phyloP scores from a whole-genome alignment of 2,113 vertebrate genomes.

The Otocyon megalotis region DNA sequence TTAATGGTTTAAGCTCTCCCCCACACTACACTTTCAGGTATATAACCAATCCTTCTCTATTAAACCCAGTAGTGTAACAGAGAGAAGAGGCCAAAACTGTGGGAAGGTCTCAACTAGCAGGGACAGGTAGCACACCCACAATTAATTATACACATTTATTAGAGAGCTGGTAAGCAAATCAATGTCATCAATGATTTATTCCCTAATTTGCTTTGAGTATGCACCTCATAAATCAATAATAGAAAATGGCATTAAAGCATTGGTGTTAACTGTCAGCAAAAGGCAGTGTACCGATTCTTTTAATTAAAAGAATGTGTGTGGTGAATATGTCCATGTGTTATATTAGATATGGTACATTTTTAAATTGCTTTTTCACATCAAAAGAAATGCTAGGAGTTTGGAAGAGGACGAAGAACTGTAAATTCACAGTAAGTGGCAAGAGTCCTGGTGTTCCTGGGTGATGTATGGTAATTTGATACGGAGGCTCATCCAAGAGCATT shows the following conservation, averaged over 20 bases:
- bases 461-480: conserved; percentile 60
- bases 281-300: conserved; percentile 42
- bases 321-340: conserved; percentile 66
- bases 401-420: conserved; percentile 52
- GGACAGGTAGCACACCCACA: conserved; percentile 64
- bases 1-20: neutral
- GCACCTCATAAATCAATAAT: conserved; percentile 80
- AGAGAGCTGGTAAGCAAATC: conserved; percentile 79
- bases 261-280: conserved; percentile 76
- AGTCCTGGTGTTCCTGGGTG: neutral
- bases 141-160: conserved; percentile 70
- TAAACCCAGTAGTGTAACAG: neutral
- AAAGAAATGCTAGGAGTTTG: conserved; percentile 63
- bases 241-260: conserved; percentile 61
- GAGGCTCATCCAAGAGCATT: conserved; percentile 52
- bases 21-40: neutral
- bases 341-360: conserved; percentile 57
- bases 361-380: conserved; percentile 73
- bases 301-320: conserved; percentile 76
- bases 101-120: neutral
- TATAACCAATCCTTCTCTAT: neutral
- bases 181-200: conserved; percentile 81
- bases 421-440: conserved; percentile 50
- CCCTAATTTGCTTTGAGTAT: conserved; percentile 76
- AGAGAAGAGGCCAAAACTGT: neutral